Percentiles rank a stretch among this genome's conserved stretches.
Evolutionary conservation across 2,113 vertebrate genomes (phyloP).

Genomic region (Ictalurus punctatus): DNA sequence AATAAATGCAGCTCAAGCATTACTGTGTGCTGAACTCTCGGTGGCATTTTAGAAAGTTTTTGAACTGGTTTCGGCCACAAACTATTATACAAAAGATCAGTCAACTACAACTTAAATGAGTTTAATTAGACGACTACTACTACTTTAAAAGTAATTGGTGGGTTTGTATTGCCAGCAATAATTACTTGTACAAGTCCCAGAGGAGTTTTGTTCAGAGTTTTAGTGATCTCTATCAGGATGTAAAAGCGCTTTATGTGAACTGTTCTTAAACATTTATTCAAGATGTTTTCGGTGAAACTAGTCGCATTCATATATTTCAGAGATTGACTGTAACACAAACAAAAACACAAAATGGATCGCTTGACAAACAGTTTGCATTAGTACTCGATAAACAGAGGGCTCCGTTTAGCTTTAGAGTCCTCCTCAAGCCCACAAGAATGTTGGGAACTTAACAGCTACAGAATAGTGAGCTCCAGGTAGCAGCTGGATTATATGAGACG

Average conservation of each 20-base stretch:
- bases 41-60: neutral
- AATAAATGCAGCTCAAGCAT: neutral
- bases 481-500: neutral
- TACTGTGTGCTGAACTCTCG: neutral
- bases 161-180: neutral
- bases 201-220: neutral
- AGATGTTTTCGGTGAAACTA: neutral
- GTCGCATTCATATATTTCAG: neutral
- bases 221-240: neutral
- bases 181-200: neutral
- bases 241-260: neutral
- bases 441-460: neutral
- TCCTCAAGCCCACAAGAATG: neutral
- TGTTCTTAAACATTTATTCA: neutral
- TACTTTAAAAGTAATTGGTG: neutral
- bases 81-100: neutral
- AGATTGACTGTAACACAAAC: neutral
- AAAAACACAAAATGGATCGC: neutral
- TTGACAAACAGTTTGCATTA: neutral
- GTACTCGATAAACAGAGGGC: neutral
- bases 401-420: neutral
- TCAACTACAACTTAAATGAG: neutral
- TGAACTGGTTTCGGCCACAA: slow-evolving; percentile 8
- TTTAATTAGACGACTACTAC: neutral
- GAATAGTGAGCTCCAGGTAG: neutral